These are phyloP conservation scores for Melanotaenia parkinsoni DNA, from an alignment of 2,797 vertebrate genomes.

Conservation along the genomic window DNA sequence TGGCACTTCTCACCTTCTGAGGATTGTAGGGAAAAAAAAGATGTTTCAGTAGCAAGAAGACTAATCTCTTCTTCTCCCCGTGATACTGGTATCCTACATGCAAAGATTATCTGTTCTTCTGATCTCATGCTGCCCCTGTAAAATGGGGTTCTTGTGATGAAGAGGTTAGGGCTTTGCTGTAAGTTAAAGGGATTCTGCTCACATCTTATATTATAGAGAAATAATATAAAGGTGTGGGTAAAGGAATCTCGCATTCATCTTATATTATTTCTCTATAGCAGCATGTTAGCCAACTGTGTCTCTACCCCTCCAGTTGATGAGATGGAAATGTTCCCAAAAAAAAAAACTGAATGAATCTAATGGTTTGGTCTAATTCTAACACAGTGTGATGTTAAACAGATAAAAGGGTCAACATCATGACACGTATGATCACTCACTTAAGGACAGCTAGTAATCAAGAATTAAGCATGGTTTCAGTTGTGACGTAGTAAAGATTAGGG, in stretches of 20 bases:
- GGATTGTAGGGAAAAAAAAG: too few relatives aligned
- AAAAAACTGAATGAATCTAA: slow-evolving; percentile 6
- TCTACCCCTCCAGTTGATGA: neutral
- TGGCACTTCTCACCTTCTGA: too few relatives aligned
- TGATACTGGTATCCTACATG: too few relatives aligned
- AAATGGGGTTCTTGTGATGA: neutral
- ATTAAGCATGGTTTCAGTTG: slow-evolving; percentile 2
- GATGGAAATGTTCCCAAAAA: neutral
- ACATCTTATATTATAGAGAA: neutral
- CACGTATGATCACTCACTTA: slow-evolving; percentile 14
- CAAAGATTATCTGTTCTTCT: too few relatives aligned
- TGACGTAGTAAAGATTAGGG: slow-evolving; percentile 28
- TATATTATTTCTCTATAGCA: neutral
- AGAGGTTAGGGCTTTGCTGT: neutral
- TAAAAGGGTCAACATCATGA: slow-evolving; percentile 15
- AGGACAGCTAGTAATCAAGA: slow-evolving; percentile 27
- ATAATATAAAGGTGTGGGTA: too few relatives aligned
- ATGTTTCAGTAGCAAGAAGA: neutral
- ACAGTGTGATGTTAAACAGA: slow-evolving; percentile 2
- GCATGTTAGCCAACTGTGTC: neutral
- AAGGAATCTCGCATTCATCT: too few relatives aligned
- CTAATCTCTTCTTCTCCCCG: too few relatives aligned
- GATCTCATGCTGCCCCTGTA: too few relatives aligned
- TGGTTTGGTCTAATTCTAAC: neutral
- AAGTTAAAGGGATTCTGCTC: neutral